A percentile compares a stretch with the other conserved stretches of the same genome.
Conservation (phyloP, 2,113 vertebrate genomes). For the Python bivittatus region DNA sequence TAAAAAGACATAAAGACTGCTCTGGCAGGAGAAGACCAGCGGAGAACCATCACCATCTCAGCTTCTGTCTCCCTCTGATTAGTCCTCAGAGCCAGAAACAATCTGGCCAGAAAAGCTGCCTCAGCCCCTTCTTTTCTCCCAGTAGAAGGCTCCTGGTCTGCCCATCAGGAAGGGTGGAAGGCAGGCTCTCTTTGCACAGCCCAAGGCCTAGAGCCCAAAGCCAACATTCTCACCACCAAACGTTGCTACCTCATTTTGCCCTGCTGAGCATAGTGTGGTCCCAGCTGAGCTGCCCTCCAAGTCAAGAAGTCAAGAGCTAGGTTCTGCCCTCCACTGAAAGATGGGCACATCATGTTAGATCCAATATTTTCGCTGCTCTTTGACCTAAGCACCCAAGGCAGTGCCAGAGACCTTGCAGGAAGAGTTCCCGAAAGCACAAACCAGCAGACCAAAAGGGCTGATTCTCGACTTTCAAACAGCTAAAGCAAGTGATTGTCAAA, state of each 20-base stretch:
- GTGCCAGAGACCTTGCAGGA: background rate
- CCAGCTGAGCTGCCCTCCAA: slow-evolving; percentile 61
- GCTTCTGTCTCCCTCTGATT: background rate
- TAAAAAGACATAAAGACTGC: too few relatives aligned
- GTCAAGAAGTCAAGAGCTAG: slow-evolving; percentile 67
- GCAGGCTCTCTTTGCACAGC: background rate
- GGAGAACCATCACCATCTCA: too few relatives aligned
- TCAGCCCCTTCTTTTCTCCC: background rate
- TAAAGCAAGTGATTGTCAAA: background rate
- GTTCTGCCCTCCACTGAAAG: background rate
- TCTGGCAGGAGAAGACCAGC: too few relatives aligned
- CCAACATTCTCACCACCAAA: too few relatives aligned
- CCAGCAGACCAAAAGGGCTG: background rate
- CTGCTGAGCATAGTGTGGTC: background rate
- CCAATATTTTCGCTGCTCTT: background rate
- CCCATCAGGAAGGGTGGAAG: background rate
- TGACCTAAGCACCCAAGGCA: background rate
- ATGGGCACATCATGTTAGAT: background rate
- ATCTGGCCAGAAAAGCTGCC: background rate
- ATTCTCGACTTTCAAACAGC: background rate
- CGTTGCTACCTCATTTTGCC: background rate
- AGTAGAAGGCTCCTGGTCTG: background rate
- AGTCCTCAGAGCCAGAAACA: background rate
- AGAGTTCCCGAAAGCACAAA: background rate
- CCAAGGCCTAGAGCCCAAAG: background rate